Conservation (phyloP, 2,113 vertebrate species). For the Paradisaea rubra region DNA sequence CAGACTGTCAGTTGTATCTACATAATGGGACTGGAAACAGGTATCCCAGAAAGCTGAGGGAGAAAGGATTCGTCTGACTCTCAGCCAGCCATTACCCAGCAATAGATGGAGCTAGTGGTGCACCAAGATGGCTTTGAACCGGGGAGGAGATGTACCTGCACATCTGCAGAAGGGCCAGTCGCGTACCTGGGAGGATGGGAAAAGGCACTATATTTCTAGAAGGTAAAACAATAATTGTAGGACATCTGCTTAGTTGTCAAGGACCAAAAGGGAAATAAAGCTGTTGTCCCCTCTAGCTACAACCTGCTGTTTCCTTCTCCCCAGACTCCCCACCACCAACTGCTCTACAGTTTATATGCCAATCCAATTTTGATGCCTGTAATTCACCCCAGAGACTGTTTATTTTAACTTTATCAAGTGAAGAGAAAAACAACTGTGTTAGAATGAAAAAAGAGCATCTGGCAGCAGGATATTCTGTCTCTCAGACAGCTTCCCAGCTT, state of each 20-base stretch:
- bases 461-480: neutral
- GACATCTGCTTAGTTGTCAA: conserved; percentile 79
- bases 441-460: conserved; percentile 44
- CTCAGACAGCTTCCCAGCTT: neutral
- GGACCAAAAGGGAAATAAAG: conserved; percentile 83
- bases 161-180: conserved; percentile 53
- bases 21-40: neutral
- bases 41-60: neutral
- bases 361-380: conserved; percentile 71
- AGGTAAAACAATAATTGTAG: conserved; percentile 78
- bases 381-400: conserved; percentile 67
- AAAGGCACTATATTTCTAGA: conserved; percentile 52
- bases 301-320: conserved; percentile 76
- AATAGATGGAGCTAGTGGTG: conserved; percentile 67
- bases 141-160: neutral
- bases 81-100: neutral
- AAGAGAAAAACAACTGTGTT: conserved; percentile 63
- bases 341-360: conserved; percentile 74
- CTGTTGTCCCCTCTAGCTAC: conserved; percentile 81
- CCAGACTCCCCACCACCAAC: conserved; percentile 74
- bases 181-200: conserved; percentile 50
- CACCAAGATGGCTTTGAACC: neutral
- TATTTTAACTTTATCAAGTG: conserved; percentile 78
- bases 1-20: neutral
- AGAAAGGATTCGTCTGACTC: neutral